These are phyloP conservation scores for Zosterops lateralis DNA, from an alignment of 2,113 vertebrate genomes.

Conservation along the genomic window DNA sequence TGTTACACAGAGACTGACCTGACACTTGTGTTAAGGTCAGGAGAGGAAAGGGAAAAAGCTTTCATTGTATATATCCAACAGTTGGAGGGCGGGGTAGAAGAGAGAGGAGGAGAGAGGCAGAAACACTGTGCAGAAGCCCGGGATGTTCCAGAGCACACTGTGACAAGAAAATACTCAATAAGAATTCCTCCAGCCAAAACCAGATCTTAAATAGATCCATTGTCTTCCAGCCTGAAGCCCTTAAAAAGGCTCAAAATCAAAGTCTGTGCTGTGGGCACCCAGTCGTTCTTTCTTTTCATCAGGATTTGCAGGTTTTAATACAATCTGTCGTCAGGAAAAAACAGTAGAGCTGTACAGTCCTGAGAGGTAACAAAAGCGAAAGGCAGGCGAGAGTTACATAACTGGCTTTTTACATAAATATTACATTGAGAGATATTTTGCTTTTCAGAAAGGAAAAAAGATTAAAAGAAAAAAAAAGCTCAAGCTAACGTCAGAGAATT, in stretches of 20 bases:
- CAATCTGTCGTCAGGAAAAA: constrained; percentile 55
- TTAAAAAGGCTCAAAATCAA: constrained; percentile 57
- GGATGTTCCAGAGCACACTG: constrained; percentile 45
- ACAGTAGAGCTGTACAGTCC: constrained; percentile 35
- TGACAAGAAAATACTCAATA: constrained; percentile 58
- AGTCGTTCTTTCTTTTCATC: constrained; percentile 59
- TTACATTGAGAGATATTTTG: constrained; percentile 60
- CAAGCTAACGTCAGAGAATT: not conserved
- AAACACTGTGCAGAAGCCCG: constrained; percentile 30
- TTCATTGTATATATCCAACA: constrained; percentile 21
- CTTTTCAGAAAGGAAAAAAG: constrained; percentile 45
- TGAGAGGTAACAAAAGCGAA: constrained; percentile 65
- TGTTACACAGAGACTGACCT: not conserved
- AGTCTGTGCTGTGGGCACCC: constrained; percentile 44
- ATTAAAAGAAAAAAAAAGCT: not conserved
- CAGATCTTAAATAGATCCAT: constrained; percentile 60
- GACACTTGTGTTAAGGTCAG: not conserved
- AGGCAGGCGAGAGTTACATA: constrained; percentile 61
- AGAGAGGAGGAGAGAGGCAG: not conserved
- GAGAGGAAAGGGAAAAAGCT: constrained; percentile 5
- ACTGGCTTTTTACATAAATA: constrained; percentile 70
- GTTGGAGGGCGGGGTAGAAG: not conserved
- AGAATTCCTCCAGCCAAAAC: constrained; percentile 60
- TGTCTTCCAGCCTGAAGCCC: constrained; percentile 47
- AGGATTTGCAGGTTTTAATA: constrained; percentile 63